Base-by-base conservation (phyloP, 2,797 vertebrate genomes). In the Aldrovandia affinis region DNA sequence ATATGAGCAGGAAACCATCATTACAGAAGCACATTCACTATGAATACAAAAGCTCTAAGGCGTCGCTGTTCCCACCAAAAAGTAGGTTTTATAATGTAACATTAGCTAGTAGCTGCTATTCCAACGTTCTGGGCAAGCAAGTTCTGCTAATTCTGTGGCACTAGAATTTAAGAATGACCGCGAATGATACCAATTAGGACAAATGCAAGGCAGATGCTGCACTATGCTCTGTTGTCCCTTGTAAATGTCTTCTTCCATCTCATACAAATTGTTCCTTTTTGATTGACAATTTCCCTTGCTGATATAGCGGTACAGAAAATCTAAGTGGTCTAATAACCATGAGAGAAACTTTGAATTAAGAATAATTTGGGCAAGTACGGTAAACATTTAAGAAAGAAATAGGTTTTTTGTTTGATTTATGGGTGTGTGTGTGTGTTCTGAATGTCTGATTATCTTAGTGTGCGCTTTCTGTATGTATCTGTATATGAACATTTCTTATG, bases 181-280 rank as follows among this genome's bases (percentile, higher is more conserved):
- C 95, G 96, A 96, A 96, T 96, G 95, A 95, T 96, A 95, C 96
- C 95, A 96, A 95, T 95, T 95, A 95, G 93, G 93, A 92, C 93
- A 94, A 95, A 96, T 96, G 91, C 94, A 93, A 92, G 94, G 93
- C 95, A 96, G 95, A 96, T n/a, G n/a, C n/a, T 93, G 93, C 91
- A 90, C 93, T 90, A 93, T 82, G 91, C 91, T 90, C 88, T 84
- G 90, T 88, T 92, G 90, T 89, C 90, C 61, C 20, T 92, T 95
- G 94, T 97, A 96, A 97, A 97, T 97, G 96, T 97, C 94, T 89
- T 82, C 89, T 96, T 94, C n/a, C 93, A 96, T 96, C 95, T 94
- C 95, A 96, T 97, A 96, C 96, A 97, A 97, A 97, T 97, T 95
- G 95, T 95, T 95, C 95, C 92, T 94, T 96, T 96, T 97, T 96